Conservation (phyloP, 1,140 invertebrate species). For the Mizuhopecten yessoensis region DNA sequence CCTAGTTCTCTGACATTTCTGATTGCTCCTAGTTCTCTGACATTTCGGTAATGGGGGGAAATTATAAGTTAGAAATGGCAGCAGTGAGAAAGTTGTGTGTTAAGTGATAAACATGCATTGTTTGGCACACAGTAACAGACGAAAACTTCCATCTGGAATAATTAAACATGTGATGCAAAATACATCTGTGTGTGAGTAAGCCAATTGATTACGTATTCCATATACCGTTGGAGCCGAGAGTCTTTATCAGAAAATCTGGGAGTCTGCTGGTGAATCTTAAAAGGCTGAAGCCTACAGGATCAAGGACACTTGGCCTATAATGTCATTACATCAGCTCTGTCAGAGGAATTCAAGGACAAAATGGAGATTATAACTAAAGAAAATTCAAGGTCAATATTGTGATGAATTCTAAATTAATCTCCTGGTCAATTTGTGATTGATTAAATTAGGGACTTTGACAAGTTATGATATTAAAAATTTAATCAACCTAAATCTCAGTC, state of each 20-base stretch:
- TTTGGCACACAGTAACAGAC: slow-evolving; percentile 10
- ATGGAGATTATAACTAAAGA: too few species aligned
- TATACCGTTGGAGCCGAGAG: background rate
- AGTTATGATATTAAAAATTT: too few species aligned
- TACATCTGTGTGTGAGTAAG: slow-evolving; percentile 33
- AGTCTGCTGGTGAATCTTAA: background rate
- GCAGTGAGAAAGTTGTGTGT: background rate
- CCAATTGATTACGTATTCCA: background rate
- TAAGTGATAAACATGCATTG: slow-evolving; percentile 39
- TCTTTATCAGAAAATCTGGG: background rate
- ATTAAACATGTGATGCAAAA: background rate
- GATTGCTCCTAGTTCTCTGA: slow-evolving; percentile 1
- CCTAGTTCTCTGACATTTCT: background rate
- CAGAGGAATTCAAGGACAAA: too few species aligned
- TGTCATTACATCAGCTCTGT: too few species aligned
- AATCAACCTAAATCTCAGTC: too few species aligned
- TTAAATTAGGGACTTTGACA: too few species aligned
- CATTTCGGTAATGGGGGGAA: slow-evolving; percentile 31
- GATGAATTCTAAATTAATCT: too few species aligned
- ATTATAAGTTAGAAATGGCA: slow-evolving; percentile 35
- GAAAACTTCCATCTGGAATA: slow-evolving; percentile 27
- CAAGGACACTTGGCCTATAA: too few species aligned
- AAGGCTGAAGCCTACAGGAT: too few species aligned
- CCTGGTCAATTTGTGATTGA: too few species aligned
- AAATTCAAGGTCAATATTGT: too few species aligned